Evolutionary conservation across 2,113 vertebrate genomes (phyloP).

Genomic region (Corvus cornix): DNA sequence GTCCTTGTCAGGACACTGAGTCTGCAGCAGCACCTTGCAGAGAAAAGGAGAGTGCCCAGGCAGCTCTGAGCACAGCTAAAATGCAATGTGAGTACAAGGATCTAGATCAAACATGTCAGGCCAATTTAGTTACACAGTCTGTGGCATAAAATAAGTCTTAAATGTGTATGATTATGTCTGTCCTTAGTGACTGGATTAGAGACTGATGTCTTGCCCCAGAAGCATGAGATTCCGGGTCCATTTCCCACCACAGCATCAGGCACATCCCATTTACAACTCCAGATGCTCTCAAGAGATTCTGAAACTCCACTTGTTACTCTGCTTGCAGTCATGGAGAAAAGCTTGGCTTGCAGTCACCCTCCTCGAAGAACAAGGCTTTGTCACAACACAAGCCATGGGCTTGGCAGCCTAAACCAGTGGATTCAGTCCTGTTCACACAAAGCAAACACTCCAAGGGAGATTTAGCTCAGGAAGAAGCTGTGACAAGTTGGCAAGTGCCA

Average conservation of each 20-base stretch:
- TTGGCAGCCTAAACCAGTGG: background rate
- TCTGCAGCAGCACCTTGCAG: background rate
- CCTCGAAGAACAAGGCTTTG: background rate
- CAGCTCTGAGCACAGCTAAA: background rate
- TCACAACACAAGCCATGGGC: accelerated
- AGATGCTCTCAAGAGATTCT: background rate
- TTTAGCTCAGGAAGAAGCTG: background rate
- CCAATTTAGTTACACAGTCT: background rate
- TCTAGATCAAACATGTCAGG: background rate
- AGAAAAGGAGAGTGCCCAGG: background rate
- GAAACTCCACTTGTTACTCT: background rate
- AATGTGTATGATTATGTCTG: background rate
- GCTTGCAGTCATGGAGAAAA: background rate
- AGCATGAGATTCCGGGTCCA: background rate
- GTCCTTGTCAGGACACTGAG: background rate
- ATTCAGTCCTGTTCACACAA: background rate
- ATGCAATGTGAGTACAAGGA: background rate
- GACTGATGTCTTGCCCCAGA: background rate
- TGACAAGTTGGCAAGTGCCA: background rate
- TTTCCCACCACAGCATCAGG: background rate
- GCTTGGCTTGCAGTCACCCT: background rate
- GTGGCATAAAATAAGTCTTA: background rate
- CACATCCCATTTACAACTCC: background rate
- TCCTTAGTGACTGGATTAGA: background rate
- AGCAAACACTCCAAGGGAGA: background rate